These are phyloP conservation scores for Idaea dimidiata DNA, from an alignment of 2,888 invertebrate genomes.

Conservation along the genomic window DNA sequence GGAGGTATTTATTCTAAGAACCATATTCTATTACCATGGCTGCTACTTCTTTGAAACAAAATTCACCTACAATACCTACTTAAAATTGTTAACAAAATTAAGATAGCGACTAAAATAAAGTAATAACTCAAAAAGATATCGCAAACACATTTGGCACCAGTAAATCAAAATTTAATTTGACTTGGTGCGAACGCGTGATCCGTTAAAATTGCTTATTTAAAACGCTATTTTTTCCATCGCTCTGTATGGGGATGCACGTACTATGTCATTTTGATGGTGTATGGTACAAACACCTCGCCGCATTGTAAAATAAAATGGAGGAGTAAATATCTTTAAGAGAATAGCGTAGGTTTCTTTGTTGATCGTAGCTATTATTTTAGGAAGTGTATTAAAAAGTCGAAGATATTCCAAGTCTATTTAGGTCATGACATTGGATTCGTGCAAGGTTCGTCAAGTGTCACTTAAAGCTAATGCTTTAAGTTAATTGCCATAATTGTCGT, in stretches of 20 bases:
- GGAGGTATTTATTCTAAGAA: too few species aligned
- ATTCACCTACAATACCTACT: neutral
- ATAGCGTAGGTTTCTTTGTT: too few species aligned
- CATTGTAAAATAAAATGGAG: neutral
- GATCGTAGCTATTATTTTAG: too few species aligned
- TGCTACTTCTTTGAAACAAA: neutral
- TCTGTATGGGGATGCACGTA: constrained; percentile 42
- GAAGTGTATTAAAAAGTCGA: too few species aligned
- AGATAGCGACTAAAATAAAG: constrained; percentile 40
- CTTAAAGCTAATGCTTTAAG: too few species aligned
- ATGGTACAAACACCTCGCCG: neutral
- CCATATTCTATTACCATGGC: too few species aligned
- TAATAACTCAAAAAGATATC: constrained; percentile 68
- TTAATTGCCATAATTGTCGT: too few species aligned
- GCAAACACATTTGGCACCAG: constrained; percentile 57
- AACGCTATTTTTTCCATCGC: constrained; percentile 54
- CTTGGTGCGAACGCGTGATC: constrained; percentile 53
- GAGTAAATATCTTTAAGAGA: neutral
- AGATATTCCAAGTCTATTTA: too few species aligned
- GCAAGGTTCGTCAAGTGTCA: too few species aligned
- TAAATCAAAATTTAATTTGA: constrained; percentile 65
- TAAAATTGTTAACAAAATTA: constrained; percentile 6
- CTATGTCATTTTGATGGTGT: constrained; percentile 30
- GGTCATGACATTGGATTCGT: too few species aligned
- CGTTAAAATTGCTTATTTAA: constrained; percentile 72